Evolutionary conservation across 2,888 invertebrate genomes (phyloP).

Genomic region (Nemotelus pantherinus): DNA sequence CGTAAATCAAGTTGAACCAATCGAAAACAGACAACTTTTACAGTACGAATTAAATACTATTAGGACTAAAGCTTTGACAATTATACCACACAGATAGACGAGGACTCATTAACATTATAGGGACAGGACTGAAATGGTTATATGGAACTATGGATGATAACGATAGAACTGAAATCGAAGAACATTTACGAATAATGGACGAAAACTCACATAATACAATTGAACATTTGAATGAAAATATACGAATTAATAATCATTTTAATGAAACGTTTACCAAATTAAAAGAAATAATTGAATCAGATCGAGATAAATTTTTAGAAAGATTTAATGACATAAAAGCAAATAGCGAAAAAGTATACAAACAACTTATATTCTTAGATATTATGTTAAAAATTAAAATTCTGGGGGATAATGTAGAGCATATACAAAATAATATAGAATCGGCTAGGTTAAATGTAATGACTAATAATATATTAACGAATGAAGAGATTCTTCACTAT

Average conservation of each 20-base stretch:
- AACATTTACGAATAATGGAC: slow-evolving; percentile 37
- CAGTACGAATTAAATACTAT: not conserved
- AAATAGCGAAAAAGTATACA: slow-evolving; percentile 17
- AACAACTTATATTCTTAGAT: slow-evolving; percentile 20
- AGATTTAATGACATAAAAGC: slow-evolving; percentile 17
- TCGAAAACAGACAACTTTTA: not conserved
- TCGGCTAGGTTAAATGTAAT: slow-evolving; percentile 41
- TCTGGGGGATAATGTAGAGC: slow-evolving; percentile 5
- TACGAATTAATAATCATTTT: slow-evolving; percentile 41
- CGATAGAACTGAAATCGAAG: slow-evolving; percentile 31
- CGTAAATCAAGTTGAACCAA: not conserved
- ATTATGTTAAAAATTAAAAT: slow-evolving; percentile 12
- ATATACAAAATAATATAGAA: slow-evolving; percentile 4
- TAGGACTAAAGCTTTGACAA: not conserved
- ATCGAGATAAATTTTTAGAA: slow-evolving; percentile 17
- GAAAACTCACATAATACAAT: slow-evolving; percentile 40
- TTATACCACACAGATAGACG: slow-evolving; percentile 7
- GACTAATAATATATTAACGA: slow-evolving; percentile 43
- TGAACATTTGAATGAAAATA: slow-evolving; percentile 33
- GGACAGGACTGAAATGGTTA: slow-evolving; percentile 21
- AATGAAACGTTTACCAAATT: slow-evolving; percentile 35
- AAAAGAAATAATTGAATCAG: slow-evolving; percentile 13
- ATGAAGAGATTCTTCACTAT: slow-evolving; percentile 40
- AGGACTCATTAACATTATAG: slow-evolving; percentile 17
- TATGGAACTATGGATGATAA: slow-evolving; percentile 23